A percentile compares a stretch with the other conserved stretches of the same genome.
Evolutionary conservation across 2,113 vertebrate species (phyloP).

Genomic region (Dipodomys spectabilis): DNA sequence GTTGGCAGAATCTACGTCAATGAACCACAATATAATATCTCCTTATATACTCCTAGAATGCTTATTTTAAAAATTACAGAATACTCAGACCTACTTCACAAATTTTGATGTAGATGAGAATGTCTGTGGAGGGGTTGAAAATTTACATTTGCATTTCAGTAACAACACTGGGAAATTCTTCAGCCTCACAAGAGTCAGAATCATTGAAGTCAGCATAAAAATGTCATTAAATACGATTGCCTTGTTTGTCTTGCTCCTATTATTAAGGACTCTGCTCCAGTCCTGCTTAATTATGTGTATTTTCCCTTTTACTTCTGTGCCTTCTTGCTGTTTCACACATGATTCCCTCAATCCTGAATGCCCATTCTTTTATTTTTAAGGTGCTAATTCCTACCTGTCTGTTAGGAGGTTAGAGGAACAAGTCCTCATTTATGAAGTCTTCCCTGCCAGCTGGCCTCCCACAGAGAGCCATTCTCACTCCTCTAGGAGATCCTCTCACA

Average conservation of each 20-base stretch:
- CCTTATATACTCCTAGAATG: neutral
- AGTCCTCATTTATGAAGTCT: constrained; percentile 42
- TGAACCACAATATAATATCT: neutral
- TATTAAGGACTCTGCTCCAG: constrained; percentile 29
- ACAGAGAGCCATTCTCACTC: constrained; percentile 56
- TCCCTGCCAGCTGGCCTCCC: neutral
- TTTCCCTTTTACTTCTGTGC: constrained; percentile 54
- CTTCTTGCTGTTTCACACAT: constrained; percentile 45
- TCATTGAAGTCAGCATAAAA: neutral
- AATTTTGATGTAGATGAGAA: neutral
- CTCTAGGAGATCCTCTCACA: neutral
- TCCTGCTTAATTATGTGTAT: constrained; percentile 44
- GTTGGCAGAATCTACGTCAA: neutral
- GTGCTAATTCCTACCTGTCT: constrained; percentile 40
- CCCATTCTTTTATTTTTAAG: constrained; percentile 53
- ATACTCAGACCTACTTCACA: neutral
- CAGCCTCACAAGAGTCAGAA: neutral
- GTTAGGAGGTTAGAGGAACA: constrained; percentile 13
- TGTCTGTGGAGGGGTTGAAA: neutral
- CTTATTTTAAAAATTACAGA: neutral
- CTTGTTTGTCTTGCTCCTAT: constrained; percentile 23
- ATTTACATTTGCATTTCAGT: constrained; percentile 24
- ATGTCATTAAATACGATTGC: constrained; percentile 56
- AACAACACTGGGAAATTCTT: neutral
- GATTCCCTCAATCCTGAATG: neutral